Evolutionary conservation across 1,140 invertebrate genomes (phyloP), one percentile per base, ranked within the genome.

Genomic region (Hypothenemus hampei): DNA sequence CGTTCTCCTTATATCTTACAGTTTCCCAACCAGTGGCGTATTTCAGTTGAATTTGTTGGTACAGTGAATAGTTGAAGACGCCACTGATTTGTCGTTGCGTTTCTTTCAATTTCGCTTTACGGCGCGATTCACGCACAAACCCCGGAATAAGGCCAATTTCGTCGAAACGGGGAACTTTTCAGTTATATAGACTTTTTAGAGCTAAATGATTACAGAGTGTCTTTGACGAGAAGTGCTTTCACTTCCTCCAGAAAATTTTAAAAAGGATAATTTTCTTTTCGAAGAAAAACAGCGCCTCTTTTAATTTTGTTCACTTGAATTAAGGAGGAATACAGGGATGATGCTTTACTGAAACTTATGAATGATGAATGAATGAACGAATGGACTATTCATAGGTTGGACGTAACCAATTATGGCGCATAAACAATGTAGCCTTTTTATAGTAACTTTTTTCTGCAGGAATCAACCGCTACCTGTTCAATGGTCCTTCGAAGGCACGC

Each of bases 21-120:
- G 26, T 6, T 29, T 31, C 10, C 26, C 8, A 31, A 8, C 26
- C 26, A 8, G 26, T 31, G 13, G 13, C 26, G 10, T 8, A 13
- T 11, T 31, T 31, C 26, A 13, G 13, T 11, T 31, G 26, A 31
- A 31, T 11, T 31, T 31, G 26, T 31, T 31, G 13, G 26, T 31
- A 13, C 8, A 31, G 26, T 31, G 26, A 31, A 31, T 31, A 31
- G 26, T 2, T 8, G 3, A 13, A 31, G 26, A 3, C 37, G 48
- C 48, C 36, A 26, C 18, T 50, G 36, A 20, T 8, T 5, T 18
- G 10, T 10, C 15, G 13, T 40, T 40, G n/a, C n/a, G n/a, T n/a
- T 50, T 26, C 37, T 41, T 39, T 50, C 48, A 50, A 50, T 50
- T 40, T 50, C 19, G 36, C 48, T 50, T 50, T 40, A 50, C 48